Conservation (phyloP, 2,797 vertebrate species). For the Oryzias sinensis region DNA sequence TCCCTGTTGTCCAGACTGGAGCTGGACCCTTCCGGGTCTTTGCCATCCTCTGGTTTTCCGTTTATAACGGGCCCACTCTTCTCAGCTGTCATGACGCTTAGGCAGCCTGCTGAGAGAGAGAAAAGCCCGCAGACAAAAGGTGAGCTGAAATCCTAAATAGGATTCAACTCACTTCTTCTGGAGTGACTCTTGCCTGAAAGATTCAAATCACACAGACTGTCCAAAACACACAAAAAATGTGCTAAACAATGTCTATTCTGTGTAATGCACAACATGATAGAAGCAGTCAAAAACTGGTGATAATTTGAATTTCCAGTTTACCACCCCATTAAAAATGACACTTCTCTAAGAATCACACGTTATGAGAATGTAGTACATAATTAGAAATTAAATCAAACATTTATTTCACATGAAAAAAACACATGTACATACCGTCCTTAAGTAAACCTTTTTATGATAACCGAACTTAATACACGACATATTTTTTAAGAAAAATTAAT, state of each 20-base stretch:
- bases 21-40: slow-evolving; percentile 85
- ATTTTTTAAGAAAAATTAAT: too few species aligned
- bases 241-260: slow-evolving; percentile 14
- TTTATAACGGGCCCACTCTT: slow-evolving; percentile 94
- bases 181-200: slow-evolving; percentile 14
- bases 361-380: too few species aligned
- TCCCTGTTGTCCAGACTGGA: slow-evolving; percentile 82
- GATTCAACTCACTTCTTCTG: slow-evolving; percentile 23
- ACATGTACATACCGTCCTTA: too few species aligned
- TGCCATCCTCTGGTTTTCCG: slow-evolving; percentile 90
- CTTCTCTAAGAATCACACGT: too few species aligned
- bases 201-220: slow-evolving; percentile 24
- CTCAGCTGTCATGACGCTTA: slow-evolving; percentile 94
- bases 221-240: slow-evolving; percentile 32
- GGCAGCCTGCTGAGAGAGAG: slow-evolving; percentile 72
- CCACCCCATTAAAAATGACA: too few species aligned
- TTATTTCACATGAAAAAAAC: too few species aligned
- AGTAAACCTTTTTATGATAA: too few species aligned
- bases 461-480: too few species aligned
- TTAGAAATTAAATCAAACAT: too few species aligned
- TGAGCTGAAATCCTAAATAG: slow-evolving; percentile 24
- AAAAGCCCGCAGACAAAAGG: slow-evolving; percentile 13
- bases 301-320: too few species aligned
- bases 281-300: too few species aligned
- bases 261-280: neutral